Evolutionary conservation across 2,113 vertebrate genomes (phyloP).

Genomic region (Caretta caretta): DNA sequence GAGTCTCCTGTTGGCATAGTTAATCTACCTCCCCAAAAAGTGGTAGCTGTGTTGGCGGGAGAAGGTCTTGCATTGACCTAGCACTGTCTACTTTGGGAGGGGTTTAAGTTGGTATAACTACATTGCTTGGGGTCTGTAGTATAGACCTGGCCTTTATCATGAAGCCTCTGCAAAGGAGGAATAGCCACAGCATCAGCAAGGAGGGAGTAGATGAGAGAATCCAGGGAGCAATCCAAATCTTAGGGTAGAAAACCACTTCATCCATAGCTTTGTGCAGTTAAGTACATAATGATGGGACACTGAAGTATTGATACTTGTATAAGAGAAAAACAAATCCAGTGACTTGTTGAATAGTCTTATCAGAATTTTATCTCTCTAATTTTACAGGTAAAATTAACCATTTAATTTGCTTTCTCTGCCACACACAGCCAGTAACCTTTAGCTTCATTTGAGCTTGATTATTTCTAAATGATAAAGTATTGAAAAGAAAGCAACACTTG

Average conservation of each 20-base stretch:
- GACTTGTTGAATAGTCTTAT: background rate
- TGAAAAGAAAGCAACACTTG: background rate
- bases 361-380: background rate
- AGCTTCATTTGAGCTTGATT: background rate
- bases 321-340: background rate
- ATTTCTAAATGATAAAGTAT: rapidly evolving
- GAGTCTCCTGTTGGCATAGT: background rate
- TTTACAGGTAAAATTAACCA: background rate
- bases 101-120: too few species aligned
- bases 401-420: background rate
- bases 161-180: background rate
- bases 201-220: constrained; percentile 10
- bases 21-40: background rate
- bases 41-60: background rate
- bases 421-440: background rate
- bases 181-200: background rate
- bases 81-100: too few species aligned
- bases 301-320: background rate
- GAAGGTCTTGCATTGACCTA: too few species aligned
- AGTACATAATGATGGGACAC: background rate
- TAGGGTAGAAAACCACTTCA: constrained; percentile 52
- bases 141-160: background rate
- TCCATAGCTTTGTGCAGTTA: constrained; percentile 48
- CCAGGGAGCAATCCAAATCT: background rate
- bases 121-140: background rate